Conservation (phyloP, 1,140 invertebrate species). For the Archegozetes longisetosus region DNA sequence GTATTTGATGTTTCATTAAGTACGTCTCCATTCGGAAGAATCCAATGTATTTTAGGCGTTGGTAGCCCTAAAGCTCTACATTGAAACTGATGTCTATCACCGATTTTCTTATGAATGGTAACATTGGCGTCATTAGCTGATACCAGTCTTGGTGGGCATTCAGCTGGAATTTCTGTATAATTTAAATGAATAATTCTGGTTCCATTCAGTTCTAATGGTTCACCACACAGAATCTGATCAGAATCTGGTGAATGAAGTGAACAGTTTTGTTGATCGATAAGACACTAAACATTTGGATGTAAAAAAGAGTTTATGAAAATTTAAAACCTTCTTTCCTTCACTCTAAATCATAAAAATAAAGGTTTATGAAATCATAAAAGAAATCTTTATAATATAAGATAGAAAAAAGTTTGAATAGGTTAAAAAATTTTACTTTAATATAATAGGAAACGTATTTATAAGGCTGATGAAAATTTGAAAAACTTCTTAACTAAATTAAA, state of each 20-base stretch:
- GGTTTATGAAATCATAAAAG: no score
- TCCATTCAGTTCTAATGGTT: not conserved
- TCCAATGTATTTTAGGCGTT: conserved; percentile 29
- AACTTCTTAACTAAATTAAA: not conserved
- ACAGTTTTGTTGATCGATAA: not conserved
- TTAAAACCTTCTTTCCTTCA: not conserved
- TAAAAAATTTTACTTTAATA: no score
- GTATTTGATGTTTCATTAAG: conserved; percentile 26
- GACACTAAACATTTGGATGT: not conserved
- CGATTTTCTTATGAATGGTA: conserved; percentile 27
- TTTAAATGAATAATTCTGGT: not conserved
- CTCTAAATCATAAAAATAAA: no score
- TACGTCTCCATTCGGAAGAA: conserved; percentile 27
- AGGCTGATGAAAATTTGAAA: no score
- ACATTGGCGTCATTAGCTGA: conserved; percentile 2
- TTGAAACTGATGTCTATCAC: conserved; percentile 28
- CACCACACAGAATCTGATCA: not conserved
- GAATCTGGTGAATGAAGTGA: not conserved
- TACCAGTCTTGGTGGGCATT: not conserved
- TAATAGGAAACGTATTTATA: no score
- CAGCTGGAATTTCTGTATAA: not conserved
- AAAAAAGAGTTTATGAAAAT: not conserved
- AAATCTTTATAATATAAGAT: no score
- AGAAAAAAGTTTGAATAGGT: no score
- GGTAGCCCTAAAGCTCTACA: conserved; percentile 33